phyloP scores from a whole-genome alignment of 1,140 invertebrate species.

The Zaprionus nigranus region DNA sequence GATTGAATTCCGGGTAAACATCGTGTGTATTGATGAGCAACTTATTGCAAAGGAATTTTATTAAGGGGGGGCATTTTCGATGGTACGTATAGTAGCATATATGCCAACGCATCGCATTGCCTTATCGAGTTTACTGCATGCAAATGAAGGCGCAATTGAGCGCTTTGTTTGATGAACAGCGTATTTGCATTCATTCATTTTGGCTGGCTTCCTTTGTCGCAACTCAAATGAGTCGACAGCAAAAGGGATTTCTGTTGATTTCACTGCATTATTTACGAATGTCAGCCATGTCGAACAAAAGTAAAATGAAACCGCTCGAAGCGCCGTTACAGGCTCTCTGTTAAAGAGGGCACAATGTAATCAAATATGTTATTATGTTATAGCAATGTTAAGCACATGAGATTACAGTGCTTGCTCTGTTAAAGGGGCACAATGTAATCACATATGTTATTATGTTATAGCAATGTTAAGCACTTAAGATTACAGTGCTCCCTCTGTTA shows the following conservation, averaged over 20 bases:
- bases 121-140: neutral
- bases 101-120: too few relatives aligned
- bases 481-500: too few relatives aligned
- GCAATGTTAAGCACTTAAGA: too few relatives aligned
- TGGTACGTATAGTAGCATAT: too few relatives aligned
- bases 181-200: neutral
- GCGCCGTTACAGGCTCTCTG: too few relatives aligned
- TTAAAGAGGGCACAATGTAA: neutral
- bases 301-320: too few relatives aligned
- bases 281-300: neutral
- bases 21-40: neutral
- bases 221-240: neutral
- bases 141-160: neutral
- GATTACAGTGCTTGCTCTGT: neutral
- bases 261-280: neutral
- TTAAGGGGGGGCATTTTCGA: neutral
- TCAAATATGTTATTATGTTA: too few relatives aligned
- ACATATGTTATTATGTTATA: too few relatives aligned
- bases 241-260: neutral
- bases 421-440: neutral
- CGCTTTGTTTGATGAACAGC: neutral
- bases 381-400: too few relatives aligned
- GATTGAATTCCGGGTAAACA: neutral
- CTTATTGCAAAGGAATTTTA: neutral
- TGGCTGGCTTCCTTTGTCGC: neutral